A percentile compares a stretch with the other conserved stretches of the same genome.
These are phyloP conservation scores for Sinocyclocheilus grahami DNA, from an alignment of 2,113 vertebrate genomes.

Conservation along the genomic window DNA sequence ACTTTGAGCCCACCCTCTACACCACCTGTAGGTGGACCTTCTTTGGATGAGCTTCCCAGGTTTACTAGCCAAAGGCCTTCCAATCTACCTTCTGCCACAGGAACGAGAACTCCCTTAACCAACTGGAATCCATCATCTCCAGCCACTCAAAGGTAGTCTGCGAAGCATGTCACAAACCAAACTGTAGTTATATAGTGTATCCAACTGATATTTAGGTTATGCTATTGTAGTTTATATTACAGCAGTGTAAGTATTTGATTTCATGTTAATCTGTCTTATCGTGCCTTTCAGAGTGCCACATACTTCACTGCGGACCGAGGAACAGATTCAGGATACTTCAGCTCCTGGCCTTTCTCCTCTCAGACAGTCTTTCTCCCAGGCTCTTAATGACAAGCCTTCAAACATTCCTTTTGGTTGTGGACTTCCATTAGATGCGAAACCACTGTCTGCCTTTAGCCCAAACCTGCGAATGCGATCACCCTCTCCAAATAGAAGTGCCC, in stretches of 20 bases:
- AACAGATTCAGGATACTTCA: background rate
- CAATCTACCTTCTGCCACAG: too few relatives aligned
- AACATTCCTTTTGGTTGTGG: background rate
- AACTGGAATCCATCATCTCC: too few relatives aligned
- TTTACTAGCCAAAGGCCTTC: slow-evolving; percentile 50
- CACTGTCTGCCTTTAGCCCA: slow-evolving; percentile 52
- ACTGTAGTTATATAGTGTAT: too few relatives aligned
- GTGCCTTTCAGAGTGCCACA: slow-evolving; percentile 24
- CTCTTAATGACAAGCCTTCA: slow-evolving; percentile 34
- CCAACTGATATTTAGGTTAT: background rate
- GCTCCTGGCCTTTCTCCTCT: background rate
- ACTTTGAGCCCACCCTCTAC: background rate
- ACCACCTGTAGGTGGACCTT: slow-evolving; percentile 5
- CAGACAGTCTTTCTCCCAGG: slow-evolving; percentile 3
- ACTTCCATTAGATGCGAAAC: background rate
- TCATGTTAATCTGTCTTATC: background rate
- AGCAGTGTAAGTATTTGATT: background rate
- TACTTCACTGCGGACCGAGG: slow-evolving; percentile 5
- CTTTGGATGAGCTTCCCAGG: slow-evolving; percentile 58
- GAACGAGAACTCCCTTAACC: too few relatives aligned
- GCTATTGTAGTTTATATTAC: background rate
- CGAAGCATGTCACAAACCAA: too few relatives aligned
- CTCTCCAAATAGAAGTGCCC: slow-evolving; percentile 54
- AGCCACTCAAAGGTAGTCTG: slow-evolving; percentile 48
- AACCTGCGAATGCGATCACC: slow-evolving; percentile 51